Base-by-base conservation (phyloP, 2,888 invertebrate species). In the Xanthia icteritia region DNA sequence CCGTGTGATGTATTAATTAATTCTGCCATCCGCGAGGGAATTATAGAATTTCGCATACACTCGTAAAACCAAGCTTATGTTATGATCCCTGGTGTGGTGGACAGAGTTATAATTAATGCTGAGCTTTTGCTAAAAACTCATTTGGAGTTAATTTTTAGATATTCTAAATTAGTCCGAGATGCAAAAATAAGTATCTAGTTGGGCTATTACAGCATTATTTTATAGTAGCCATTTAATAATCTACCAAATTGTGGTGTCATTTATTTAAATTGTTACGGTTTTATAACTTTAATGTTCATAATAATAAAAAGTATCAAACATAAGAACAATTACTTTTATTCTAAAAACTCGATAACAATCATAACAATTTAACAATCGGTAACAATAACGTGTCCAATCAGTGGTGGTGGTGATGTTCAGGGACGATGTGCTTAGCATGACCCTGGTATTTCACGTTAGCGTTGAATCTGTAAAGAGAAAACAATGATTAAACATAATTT, bases 361-460 rank as follows among this genome's bases (percentile, higher is more conserved):
- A 39, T 48, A 61, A 81, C 20, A 67, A 42, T 15, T 56, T 36
- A 77, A 64, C 67, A 68, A 68, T 64, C 48, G 5, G 15, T 20
- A 39, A 42, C n/a, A 58, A 17, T 36, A 42, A 6, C 15, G 5
- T 58, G 36, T 48, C 27, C 27, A 20, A 45, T 79, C 27, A 79
- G 27, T 82, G 54, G 20, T 76, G 60, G 15, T 61, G 82, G 8
- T 81, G 64, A 15, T 82, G 42, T 54, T 68, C 67, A 8, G 82
- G 76, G 27, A 68, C 27, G 36, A 79, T 60, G 56, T 80, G 69
- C 39, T 76, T 54, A 20, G 69, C 65, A 45, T 80, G 77, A 17
- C 83, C 67, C 36, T 69, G 54, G 45, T 61, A 76, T 27, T 75
- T 79, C 17, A 81, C 82, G 23, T 79, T 82, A 1, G 82, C 83